phyloP scores from a whole-genome alignment of 1,140 invertebrate genomes.

The Scaptomyza pallida region DNA sequence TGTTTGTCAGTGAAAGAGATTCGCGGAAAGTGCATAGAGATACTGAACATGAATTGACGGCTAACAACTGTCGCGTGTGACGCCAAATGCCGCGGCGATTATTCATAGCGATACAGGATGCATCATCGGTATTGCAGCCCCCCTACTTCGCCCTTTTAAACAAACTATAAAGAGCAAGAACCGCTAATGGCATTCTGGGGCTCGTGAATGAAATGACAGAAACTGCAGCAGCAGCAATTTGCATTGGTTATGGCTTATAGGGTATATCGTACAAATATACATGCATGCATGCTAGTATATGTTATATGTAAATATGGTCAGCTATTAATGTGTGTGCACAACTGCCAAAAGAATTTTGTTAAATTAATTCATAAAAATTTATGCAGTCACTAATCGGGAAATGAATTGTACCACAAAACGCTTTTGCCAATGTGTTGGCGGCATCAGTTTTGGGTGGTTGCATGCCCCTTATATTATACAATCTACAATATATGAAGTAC shows the following conservation, averaged over 20 bases:
- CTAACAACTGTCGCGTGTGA: constrained; percentile 72
- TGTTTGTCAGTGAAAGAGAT: constrained; percentile 2
- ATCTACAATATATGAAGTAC: constrained; percentile 12
- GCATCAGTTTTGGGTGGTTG: constrained; percentile 38
- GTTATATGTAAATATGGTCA: constrained; percentile 22
- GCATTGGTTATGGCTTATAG: constrained; percentile 16
- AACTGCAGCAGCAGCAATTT: constrained; percentile 57
- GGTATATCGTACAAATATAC: too few relatives aligned
- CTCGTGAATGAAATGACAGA: constrained; percentile 74
- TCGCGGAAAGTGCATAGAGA: constrained; percentile 49
- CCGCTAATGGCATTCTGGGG: constrained; percentile 50
- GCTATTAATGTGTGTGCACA: constrained; percentile 74
- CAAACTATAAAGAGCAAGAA: constrained; percentile 39
- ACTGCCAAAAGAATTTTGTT: constrained; percentile 72
- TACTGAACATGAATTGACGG: constrained; percentile 71
- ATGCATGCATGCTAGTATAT: not conserved
- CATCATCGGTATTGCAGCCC: constrained; percentile 50
- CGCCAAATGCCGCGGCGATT: constrained; percentile 70
- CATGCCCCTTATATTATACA: constrained; percentile 40
- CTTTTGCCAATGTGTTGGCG: constrained; percentile 18
- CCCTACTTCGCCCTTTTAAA: not conserved
- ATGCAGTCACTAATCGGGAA: constrained; percentile 73
- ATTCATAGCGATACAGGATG: constrained; percentile 70
- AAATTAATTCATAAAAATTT: constrained; percentile 83
- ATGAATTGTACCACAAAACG: constrained; percentile 49